phyloP scores from a whole-genome alignment of 2,888 invertebrate genomes.

The Erebia ligea region DNA sequence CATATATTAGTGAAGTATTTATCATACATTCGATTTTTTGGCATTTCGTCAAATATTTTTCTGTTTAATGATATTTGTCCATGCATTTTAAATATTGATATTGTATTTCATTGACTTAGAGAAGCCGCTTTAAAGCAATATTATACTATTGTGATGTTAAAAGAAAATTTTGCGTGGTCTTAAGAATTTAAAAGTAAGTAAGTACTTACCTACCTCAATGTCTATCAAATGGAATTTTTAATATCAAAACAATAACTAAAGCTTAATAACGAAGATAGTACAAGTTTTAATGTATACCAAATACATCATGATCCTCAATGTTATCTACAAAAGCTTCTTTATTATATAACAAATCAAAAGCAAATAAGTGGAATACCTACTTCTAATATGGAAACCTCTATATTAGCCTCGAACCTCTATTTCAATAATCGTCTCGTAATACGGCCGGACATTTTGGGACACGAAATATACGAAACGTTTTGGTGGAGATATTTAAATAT shows the following conservation, averaged over 20 bases:
- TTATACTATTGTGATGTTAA: too few species aligned
- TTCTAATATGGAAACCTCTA: neutral
- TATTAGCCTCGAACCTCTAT: slow-evolving; percentile 1
- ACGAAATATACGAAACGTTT: slow-evolving; percentile 1
- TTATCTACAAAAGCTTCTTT: neutral
- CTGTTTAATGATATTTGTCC: neutral
- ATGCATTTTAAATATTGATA: neutral
- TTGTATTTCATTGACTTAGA: neutral
- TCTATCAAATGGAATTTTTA: neutral
- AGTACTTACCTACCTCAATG: too few species aligned
- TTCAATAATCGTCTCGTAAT: slow-evolving; percentile 7
- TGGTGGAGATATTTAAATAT: slow-evolving; percentile 14
- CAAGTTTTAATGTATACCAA: neutral
- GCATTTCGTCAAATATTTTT: neutral
- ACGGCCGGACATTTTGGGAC: neutral
- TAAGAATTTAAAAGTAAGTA: too few species aligned
- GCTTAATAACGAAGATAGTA: neutral
- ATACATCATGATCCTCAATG: neutral
- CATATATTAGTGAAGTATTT: slow-evolving; percentile 5
- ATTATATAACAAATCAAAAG: neutral
- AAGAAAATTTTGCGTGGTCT: too few species aligned
- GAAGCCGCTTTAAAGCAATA: neutral
- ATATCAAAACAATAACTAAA: neutral
- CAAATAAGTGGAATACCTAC: neutral
- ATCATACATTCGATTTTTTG: neutral